These are phyloP conservation scores for Heterotis niloticus DNA, from an alignment of 2,113 vertebrate species.

Conservation along the genomic window DNA sequence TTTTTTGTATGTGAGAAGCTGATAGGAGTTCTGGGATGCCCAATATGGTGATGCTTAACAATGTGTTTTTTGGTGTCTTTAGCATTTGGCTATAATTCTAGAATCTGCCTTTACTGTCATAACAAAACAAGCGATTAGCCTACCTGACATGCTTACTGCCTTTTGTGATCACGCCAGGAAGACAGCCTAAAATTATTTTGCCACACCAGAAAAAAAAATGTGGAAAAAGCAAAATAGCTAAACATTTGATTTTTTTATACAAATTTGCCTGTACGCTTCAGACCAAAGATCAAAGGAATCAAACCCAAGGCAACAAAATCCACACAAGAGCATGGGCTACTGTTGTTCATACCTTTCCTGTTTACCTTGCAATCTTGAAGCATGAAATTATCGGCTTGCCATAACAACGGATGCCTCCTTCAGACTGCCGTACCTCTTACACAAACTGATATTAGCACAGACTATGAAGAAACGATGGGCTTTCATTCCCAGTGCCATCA, in stretches of 20 bases:
- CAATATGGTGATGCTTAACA: too few species aligned
- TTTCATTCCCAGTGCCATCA: too few species aligned
- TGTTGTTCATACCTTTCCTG: too few species aligned
- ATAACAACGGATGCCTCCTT: neutral
- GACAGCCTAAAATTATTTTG: neutral
- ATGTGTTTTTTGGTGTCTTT: too few species aligned
- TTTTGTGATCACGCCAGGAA: neutral
- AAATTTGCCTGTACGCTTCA: slow-evolving; percentile 1
- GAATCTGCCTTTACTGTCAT: neutral
- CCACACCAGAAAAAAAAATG: slow-evolving; percentile 3
- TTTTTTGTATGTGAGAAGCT: too few species aligned
- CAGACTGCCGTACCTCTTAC: neutral
- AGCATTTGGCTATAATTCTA: too few species aligned
- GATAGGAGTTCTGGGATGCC: too few species aligned
- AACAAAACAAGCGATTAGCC: neutral
- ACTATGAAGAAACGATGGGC: neutral
- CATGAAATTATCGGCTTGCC: neutral
- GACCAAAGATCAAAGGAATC: neutral
- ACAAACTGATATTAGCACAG: neutral
- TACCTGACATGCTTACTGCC: neutral
- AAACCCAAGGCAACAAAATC: neutral
- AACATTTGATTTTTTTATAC: neutral
- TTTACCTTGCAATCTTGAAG: neutral
- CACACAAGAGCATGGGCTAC: neutral
- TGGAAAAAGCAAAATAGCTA: neutral